Conservation (phyloP, 92 coral and sea anemone species). For the Zoanthus sansibaricus region DNA sequence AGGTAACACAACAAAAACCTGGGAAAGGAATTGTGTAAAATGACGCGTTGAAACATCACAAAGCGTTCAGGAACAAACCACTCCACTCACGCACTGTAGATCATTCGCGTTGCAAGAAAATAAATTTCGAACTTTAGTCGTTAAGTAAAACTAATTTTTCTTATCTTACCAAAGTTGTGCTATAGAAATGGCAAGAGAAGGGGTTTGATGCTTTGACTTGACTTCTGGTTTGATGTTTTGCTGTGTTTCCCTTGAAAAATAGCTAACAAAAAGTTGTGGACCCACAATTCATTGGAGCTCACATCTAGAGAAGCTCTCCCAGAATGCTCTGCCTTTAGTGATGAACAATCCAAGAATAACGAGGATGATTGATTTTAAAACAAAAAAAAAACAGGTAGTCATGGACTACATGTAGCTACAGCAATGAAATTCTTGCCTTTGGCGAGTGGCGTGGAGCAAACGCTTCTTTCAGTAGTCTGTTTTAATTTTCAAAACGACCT, state of each 20-base stretch:
- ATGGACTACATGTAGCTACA: too few species aligned
- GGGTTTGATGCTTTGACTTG: neutral
- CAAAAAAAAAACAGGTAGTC: too few species aligned
- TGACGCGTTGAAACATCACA: conserved; percentile 39
- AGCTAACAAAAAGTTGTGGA: conserved; percentile 43
- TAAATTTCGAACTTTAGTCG: neutral
- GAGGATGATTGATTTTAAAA: too few species aligned
- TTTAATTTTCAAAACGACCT: too few species aligned
- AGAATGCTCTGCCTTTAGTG: conserved; percentile 19
- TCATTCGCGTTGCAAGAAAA: neutral
- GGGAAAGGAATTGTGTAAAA: neutral
- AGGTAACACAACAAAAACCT: conserved; percentile 48
- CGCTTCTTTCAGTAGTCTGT: too few species aligned
- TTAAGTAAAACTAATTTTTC: neutral
- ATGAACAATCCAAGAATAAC: too few species aligned
- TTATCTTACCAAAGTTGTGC: conserved; percentile 46
- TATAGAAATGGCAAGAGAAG: conserved; percentile 30
- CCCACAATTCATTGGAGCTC: conserved; percentile 31
- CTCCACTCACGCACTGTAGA: neutral
- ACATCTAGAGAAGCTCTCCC: conserved; percentile 43
- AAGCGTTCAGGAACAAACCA: conserved; percentile 11
- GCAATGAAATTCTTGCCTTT: too few species aligned
- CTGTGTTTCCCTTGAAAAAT: conserved; percentile 31
- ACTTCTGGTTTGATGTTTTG: conserved; percentile 20
- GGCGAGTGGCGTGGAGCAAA: too few species aligned